Base-by-base conservation (phyloP, 2,113 vertebrate genomes). In the Odobenus rosmarus region DNA sequence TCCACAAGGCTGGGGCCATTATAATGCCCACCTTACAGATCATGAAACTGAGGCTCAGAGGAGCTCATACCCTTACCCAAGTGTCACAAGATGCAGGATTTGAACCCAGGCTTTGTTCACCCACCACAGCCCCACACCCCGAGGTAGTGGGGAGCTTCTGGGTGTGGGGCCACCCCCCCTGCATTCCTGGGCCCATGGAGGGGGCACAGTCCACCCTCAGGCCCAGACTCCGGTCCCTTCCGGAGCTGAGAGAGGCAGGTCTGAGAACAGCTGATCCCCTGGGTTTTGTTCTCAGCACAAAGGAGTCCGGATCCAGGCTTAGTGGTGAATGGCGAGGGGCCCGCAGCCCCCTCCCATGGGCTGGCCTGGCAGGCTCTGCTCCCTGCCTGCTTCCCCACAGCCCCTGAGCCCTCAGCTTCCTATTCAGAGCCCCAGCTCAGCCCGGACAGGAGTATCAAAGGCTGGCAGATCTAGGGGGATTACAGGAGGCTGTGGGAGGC, bases 211-310 rank as follows among this genome's bases (percentile, higher is more conserved):
- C 26, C 61, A 23, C 33, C 57, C 86, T 76, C 19, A 11, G 46
- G 49, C 96, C 91, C 62, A 2, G 67, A 33, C 62, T 62, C 95
- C 80, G 6, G 0, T 80, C 93, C 94, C 72, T 96, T 95, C 95
- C 62, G 88, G 92, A 93, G 90, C 57, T 77, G 93, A 96, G 93
- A 93, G 87, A 72, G 83, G 89, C 84, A 92, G 94, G 74, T 92
- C 97, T 96, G 97, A 90, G 88, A 88, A 92, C 88, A 93, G 94
- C 92, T 96, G 96, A 97, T 95, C 89, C 95, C 62, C 80, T 0
- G 19, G 80, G 95, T 96, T 97, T 98, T 98, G 97, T 98, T 97
- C 85, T 74, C 93, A 71, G 91, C 88, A 98, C 96, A 97, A 98
- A 95, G 90, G 90, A 77, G 1, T 88, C 88, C 24, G 36, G 97